These are phyloP conservation scores for Drosophila vallismaia DNA, from an alignment of 2,888 invertebrate genomes.

Conservation along the genomic window DNA sequence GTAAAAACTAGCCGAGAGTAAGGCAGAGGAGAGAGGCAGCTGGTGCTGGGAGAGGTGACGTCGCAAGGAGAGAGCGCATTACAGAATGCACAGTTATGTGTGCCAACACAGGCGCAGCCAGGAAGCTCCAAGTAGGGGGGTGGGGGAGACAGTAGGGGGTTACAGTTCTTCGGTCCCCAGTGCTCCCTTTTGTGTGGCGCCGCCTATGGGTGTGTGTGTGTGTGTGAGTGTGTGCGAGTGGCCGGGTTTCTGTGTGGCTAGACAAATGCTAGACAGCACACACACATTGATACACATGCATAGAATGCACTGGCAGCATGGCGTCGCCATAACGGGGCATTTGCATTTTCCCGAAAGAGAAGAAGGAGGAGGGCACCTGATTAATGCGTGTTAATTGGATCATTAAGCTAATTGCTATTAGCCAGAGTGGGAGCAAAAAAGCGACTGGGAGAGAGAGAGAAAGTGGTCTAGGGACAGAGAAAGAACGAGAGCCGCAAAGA, in stretches of 20 bases:
- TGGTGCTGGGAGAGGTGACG: conserved; percentile 17
- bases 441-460: too few species aligned
- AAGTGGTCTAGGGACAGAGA: background rate
- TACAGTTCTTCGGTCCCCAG: background rate
- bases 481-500: background rate
- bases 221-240: conserved; percentile 10
- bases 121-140: too few species aligned
- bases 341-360: conserved; percentile 12
- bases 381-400: conserved; percentile 44
- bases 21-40: conserved; percentile 14
- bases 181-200: background rate
- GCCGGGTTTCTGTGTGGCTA: conserved; percentile 47
- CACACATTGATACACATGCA: background rate
- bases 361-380: conserved; percentile 18
- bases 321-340: conserved; percentile 22
- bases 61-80: conserved; percentile 30
- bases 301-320: background rate
- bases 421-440: too few species aligned
- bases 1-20: conserved; percentile 71
- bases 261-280: conserved; percentile 67
- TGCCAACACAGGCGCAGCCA: conserved; percentile 10
- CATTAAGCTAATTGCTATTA: conserved; percentile 49
- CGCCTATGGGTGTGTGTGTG: conserved; percentile 1
- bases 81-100: conserved; percentile 27
- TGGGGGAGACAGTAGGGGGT: background rate